Percentiles rank a stretch among this genome's conserved stretches.
phyloP scores from a whole-genome alignment of 2,797 vertebrate genomes.

The Gastrophryne carolinensis region DNA sequence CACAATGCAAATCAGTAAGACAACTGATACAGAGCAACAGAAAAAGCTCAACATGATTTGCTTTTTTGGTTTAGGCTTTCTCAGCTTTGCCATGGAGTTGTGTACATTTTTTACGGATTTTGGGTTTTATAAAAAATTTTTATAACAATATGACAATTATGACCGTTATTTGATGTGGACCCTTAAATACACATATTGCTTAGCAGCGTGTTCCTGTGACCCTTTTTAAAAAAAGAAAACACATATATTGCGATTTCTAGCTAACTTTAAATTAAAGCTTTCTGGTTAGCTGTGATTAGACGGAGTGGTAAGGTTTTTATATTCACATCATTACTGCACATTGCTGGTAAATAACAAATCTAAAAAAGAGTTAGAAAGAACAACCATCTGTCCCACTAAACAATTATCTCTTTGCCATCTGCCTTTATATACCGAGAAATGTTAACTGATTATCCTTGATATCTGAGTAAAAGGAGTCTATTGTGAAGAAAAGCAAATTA shows the following conservation, averaged over 20 bases:
- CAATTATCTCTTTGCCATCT: slow-evolving; percentile 71
- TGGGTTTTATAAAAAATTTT: too few relatives aligned
- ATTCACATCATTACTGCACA: slow-evolving; percentile 59
- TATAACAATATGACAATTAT: too few relatives aligned
- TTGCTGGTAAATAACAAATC: slow-evolving; percentile 70
- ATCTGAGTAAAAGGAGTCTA: slow-evolving; percentile 62
- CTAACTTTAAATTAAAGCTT: not conserved
- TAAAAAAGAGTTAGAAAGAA: slow-evolving; percentile 67
- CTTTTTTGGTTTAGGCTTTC: too few relatives aligned
- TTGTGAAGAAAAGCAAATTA: slow-evolving; percentile 56
- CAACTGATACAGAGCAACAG: too few relatives aligned
- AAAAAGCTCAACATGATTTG: too few relatives aligned
- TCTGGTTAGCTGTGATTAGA: slow-evolving; percentile 23
- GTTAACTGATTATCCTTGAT: slow-evolving; percentile 65
- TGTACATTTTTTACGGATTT: too few relatives aligned
- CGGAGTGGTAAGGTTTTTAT: slow-evolving; percentile 58
- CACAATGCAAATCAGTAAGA: too few relatives aligned
- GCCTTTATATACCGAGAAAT: slow-evolving; percentile 64
- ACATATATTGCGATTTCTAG: not conserved
- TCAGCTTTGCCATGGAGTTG: too few relatives aligned
- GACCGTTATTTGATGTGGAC: too few relatives aligned
- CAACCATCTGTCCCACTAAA: slow-evolving; percentile 72
- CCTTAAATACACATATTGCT: not conserved
- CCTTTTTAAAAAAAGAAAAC: not conserved
- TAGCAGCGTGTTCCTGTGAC: not conserved